Evolutionary conservation across 2,113 vertebrate species (phyloP).

Genomic region (Austrofundulus limnaeus): DNA sequence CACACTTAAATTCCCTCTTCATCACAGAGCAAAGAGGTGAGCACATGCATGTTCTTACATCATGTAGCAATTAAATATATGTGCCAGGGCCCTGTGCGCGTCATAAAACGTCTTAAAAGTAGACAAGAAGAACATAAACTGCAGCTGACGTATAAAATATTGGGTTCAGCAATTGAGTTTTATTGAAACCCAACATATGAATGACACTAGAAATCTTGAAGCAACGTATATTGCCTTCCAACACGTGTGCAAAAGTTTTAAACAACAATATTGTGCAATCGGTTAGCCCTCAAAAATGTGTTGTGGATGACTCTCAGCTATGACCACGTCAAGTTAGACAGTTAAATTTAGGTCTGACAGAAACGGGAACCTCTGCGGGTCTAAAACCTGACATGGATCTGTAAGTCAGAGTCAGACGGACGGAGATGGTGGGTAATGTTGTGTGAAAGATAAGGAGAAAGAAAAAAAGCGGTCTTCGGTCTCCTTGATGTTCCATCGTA

Average conservation of each 20-base stretch:
- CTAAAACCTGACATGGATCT: slow-evolving; percentile 22
- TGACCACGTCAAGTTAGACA: no score
- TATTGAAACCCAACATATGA: background rate
- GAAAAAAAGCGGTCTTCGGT: slow-evolving; percentile 35
- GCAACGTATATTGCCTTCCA: no score
- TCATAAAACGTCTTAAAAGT: slow-evolving; percentile 29
- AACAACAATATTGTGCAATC: no score
- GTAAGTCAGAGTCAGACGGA: slow-evolving; percentile 23
- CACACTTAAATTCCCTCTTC: slow-evolving; percentile 10
- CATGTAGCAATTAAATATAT: slow-evolving; percentile 20
- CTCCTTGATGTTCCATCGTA: slow-evolving; percentile 65
- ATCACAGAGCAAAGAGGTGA: slow-evolving; percentile 37
- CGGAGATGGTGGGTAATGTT: slow-evolving; percentile 62
- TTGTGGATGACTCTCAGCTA: no score
- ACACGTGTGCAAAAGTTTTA: no score
- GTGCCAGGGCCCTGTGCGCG: background rate
- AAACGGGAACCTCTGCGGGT: slow-evolving; percentile 4
- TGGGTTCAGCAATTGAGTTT: slow-evolving; percentile 11
- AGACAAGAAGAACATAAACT: background rate
- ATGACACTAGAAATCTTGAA: no score
- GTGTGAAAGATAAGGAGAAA: slow-evolving; percentile 52
- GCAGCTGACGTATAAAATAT: slow-evolving; percentile 14
- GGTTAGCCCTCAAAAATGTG: no score
- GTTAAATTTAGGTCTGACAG: slow-evolving; percentile 4
- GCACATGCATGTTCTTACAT: slow-evolving; percentile 43